Evolutionary conservation across 2,113 vertebrate genomes (phyloP).

Genomic region (Saiga tatarica): DNA sequence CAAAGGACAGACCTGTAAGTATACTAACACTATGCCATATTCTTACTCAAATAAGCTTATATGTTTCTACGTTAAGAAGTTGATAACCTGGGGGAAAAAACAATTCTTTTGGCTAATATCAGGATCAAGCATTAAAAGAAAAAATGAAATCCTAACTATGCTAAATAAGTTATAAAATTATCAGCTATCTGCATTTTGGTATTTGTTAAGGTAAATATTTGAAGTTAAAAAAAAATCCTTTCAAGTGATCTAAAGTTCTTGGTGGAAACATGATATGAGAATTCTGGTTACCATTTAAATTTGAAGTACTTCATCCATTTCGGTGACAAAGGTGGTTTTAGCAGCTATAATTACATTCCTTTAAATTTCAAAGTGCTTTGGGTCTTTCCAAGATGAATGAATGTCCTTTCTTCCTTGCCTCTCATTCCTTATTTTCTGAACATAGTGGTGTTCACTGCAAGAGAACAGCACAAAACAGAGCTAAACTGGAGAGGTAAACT

Average conservation of each 20-base stretch:
- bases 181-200: not conserved
- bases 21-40: not conserved
- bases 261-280: not conserved
- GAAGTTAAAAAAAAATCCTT: slow-evolving; percentile 18
- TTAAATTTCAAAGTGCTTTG: slow-evolving; percentile 38
- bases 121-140: not conserved
- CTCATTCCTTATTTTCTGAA: slow-evolving; percentile 67
- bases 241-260: not conserved
- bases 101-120: not conserved
- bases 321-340: not conserved
- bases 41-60: slow-evolving; percentile 20
- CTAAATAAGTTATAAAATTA: not conserved
- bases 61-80: not conserved
- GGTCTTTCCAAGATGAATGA: slow-evolving; percentile 52
- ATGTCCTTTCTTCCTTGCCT: slow-evolving; percentile 32
- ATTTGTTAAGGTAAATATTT: not conserved
- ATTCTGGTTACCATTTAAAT: slow-evolving; percentile 73
- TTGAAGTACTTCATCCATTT: slow-evolving; percentile 64
- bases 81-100: not conserved
- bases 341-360: slow-evolving; percentile 45
- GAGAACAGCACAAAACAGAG: slow-evolving; percentile 31
- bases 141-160: slow-evolving; percentile 4
- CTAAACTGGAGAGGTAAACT: not conserved
- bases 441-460: slow-evolving; percentile 72
- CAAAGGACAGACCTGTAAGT: not conserved